Percentiles rank a stretch among this genome's conserved stretches.
Conservation (phyloP, 2,113 vertebrate species). For the Hepsetus odoe region DNA sequence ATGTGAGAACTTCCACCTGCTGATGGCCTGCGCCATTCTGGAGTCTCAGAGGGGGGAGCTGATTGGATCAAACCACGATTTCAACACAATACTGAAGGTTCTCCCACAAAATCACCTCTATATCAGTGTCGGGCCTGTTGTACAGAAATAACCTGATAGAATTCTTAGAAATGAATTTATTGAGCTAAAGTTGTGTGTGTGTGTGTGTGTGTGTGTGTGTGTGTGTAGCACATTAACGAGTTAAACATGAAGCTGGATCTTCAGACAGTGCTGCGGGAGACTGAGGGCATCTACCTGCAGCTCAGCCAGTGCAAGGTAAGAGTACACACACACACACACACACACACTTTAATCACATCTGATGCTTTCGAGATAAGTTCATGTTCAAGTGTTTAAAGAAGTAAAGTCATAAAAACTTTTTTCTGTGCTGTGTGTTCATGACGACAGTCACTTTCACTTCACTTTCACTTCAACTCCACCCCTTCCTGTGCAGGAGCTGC, state of each 20-base stretch:
- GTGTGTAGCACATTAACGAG: conserved; percentile 87
- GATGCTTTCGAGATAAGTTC: too few relatives aligned
- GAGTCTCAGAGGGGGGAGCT: conserved; percentile 84
- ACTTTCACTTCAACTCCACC: not conserved
- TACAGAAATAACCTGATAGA: too few relatives aligned
- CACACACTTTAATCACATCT: too few relatives aligned
- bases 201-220: conserved; percentile 10
- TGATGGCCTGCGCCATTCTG: conserved; percentile 87
- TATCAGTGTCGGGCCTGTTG: too few relatives aligned
- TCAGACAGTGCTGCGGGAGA: conserved; percentile 75
- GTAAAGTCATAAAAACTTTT: too few relatives aligned
- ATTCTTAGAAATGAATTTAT: too few relatives aligned
- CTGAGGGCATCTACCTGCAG: conserved; percentile 86
- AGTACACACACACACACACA: not conserved
- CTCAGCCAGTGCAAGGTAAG: conserved; percentile 75
- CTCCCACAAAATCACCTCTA: too few relatives aligned
- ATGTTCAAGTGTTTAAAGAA: too few relatives aligned
- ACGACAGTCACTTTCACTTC: not conserved
- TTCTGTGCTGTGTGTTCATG: too few relatives aligned
- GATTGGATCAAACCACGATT: conserved; percentile 87
- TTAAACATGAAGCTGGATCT: conserved; percentile 90
- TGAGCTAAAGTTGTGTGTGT: too few relatives aligned
- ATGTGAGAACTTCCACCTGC: conserved; percentile 86
- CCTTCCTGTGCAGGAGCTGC: conserved; percentile 69
- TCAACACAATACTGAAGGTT: conserved; percentile 93